A percentile compares a stretch with the other conserved stretches of the same genome.
These are phyloP conservation scores for Psephotus haematonotus DNA, from an alignment of 2,113 vertebrate genomes.

Conservation along the genomic window DNA sequence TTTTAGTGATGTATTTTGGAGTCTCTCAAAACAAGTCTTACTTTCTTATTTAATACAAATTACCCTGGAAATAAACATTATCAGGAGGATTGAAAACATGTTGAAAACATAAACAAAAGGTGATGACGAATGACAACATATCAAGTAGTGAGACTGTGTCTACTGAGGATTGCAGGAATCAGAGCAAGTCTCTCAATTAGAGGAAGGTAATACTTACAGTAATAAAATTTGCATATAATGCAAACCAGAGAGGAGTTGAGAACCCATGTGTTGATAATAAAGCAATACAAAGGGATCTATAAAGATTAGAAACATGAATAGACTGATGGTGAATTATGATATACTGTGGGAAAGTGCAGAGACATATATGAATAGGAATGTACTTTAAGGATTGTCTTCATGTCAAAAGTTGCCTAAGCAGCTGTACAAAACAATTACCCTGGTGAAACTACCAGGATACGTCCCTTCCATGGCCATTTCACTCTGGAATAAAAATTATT, in stretches of 20 bases:
- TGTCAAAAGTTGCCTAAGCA: not conserved
- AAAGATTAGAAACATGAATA: not conserved
- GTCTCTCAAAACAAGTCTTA: not conserved
- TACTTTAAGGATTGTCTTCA: not conserved
- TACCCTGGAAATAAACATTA: not conserved
- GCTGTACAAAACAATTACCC: not conserved
- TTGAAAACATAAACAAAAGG: slow-evolving; percentile 16
- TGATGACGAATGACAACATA: not conserved
- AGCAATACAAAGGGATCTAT: not conserved
- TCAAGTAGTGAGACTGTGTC: not conserved
- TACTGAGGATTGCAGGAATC: not conserved
- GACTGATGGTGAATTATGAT: not conserved
- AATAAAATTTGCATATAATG: slow-evolving; percentile 12
- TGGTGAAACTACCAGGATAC: not conserved
- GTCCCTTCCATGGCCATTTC: not conserved
- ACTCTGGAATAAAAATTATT: not conserved
- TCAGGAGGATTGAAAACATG: not conserved
- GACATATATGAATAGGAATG: not conserved
- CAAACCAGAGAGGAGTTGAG: not conserved
- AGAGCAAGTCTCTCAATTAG: not conserved
- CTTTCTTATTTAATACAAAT: not conserved
- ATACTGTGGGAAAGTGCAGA: not conserved
- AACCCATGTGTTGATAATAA: slow-evolving; percentile 10
- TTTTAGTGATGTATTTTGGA: not conserved
- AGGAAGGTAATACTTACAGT: not conserved